A percentile compares a stretch with the other conserved stretches of the same genome.
These are phyloP conservation scores for Melanotaenia pygmaea DNA, from an alignment of 2,797 vertebrate genomes.

Conservation along the genomic window DNA sequence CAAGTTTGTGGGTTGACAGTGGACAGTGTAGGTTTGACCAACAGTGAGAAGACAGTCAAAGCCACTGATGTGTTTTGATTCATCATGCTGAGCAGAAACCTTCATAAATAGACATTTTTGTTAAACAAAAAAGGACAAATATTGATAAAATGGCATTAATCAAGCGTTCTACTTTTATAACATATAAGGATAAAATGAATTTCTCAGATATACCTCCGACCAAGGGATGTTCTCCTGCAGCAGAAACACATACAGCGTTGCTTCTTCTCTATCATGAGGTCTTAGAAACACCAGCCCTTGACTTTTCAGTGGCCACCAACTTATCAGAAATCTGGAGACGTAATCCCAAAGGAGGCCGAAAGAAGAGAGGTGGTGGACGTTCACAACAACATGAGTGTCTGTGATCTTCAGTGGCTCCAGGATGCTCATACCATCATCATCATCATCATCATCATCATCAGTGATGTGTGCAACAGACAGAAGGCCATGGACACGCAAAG, in stretches of 20 bases:
- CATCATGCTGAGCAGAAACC: not conserved
- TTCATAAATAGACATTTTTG: not conserved
- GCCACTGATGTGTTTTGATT: slow-evolving; percentile 1
- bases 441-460: not conserved
- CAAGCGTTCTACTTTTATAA: not conserved
- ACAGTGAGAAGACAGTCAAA: not conserved
- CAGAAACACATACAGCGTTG: not conserved
- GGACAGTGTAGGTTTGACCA: slow-evolving; percentile 5
- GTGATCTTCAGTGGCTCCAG: not conserved
- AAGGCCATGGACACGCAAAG: not conserved
- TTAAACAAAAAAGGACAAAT: not conserved
- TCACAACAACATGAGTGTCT: not conserved
- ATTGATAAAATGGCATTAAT: not conserved
- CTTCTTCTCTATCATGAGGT: too few relatives aligned
- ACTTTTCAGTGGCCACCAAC: not conserved
- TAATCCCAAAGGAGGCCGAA: slow-evolving; percentile 1
- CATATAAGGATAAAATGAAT: too few relatives aligned
- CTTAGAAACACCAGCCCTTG: not conserved
- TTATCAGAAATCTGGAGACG: not conserved
- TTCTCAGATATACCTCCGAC: not conserved
- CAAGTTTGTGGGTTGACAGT: not conserved
- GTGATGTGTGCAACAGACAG: not conserved
- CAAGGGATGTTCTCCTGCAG: not conserved
- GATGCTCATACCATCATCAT: slow-evolving; percentile 2
- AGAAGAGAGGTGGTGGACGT: not conserved